Conservation (phyloP, 2,113 vertebrate species). For the Pleuronectes platessa region DNA sequence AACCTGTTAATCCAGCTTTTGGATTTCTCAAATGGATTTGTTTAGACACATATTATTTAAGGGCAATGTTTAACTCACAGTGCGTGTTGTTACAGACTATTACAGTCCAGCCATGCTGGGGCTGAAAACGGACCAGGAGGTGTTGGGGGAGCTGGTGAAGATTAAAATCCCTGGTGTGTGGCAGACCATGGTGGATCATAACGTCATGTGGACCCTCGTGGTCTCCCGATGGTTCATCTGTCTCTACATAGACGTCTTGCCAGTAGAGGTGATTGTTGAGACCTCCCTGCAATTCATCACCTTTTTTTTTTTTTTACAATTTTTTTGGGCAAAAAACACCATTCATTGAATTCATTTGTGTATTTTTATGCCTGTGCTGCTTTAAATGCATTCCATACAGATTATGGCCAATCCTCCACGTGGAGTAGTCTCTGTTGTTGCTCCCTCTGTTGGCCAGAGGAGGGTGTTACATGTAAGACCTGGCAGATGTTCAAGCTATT, state of each 20-base stretch:
- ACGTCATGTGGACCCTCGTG: constrained; percentile 92
- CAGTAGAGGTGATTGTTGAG: constrained; percentile 88
- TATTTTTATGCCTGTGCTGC: too few relatives aligned
- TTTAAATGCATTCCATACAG: not conserved
- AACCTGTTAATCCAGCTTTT: not conserved
- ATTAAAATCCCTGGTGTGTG: constrained; percentile 88
- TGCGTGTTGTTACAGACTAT: constrained; percentile 83
- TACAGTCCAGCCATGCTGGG: constrained; percentile 93
- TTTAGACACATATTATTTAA: too few relatives aligned
- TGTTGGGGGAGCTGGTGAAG: constrained; percentile 92
- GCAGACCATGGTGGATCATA: constrained; percentile 87
- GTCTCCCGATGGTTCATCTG: constrained; percentile 98
- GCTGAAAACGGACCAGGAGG: constrained; percentile 94
- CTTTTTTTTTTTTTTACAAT: too few relatives aligned
- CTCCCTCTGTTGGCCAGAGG: constrained; percentile 1
- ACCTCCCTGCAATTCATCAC: not conserved
- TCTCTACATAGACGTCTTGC: constrained; percentile 93
- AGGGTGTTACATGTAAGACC: not conserved
- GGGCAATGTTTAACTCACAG: too few relatives aligned
- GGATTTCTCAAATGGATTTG: too few relatives aligned
- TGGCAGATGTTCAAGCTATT: too few relatives aligned
- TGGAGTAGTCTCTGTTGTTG: constrained; percentile 7
- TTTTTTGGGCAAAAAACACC: too few relatives aligned
- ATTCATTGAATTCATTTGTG: too few relatives aligned
- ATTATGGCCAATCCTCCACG: not conserved